Base-by-base conservation (phyloP, 2,888 invertebrate genomes). In the Cepaea hortensis region DNA sequence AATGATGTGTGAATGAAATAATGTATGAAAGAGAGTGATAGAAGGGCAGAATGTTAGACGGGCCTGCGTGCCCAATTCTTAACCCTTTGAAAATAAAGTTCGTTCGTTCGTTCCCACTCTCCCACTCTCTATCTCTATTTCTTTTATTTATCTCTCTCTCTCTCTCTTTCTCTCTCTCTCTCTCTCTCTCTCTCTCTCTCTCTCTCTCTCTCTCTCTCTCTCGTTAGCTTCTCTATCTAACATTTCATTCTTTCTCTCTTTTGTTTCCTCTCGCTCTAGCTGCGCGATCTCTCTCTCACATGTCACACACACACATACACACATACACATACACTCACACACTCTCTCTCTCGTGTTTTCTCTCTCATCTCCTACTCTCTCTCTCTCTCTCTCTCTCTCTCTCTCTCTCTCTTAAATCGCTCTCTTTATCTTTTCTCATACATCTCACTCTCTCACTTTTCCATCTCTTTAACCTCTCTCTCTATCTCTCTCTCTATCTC, bases 181-280 rank as follows among this genome's bases (percentile, higher is more conserved):
- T 65, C 65, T 65, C 65, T 65, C 65, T 65, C 65, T 65, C 65
- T 65, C 65, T 65, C 65, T 65, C 65, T 65, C 65, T 65, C 65
- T 65, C 65, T 65, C 13, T 65, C 65, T 11, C 65, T 18, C 18
- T 65, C 65, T 65, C 18, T 18, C 65, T 65, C 65, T 18, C 18
- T 65, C 18, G 2, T 18, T 13, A 9, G 9, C 65, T 18, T 65
- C 11, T 35, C 18, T 65, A 65, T 13, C 65, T 65, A 9, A 65
- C 65, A 65, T 65, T 18, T 65, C 65, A 65, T 18, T 13, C 18
- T 65, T 13, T 65, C 18, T 65, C 18, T 65, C 65, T 18, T 65
- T 65, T 13, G 9, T 65, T 65, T 11, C 18, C 11, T 65, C 65
- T 65, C 65, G 9, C 18, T 65, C 18, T 13, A 9, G 65, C 11